These are phyloP conservation scores for Alethe castanea DNA, from an alignment of 2,113 vertebrate species.

Conservation along the genomic window DNA sequence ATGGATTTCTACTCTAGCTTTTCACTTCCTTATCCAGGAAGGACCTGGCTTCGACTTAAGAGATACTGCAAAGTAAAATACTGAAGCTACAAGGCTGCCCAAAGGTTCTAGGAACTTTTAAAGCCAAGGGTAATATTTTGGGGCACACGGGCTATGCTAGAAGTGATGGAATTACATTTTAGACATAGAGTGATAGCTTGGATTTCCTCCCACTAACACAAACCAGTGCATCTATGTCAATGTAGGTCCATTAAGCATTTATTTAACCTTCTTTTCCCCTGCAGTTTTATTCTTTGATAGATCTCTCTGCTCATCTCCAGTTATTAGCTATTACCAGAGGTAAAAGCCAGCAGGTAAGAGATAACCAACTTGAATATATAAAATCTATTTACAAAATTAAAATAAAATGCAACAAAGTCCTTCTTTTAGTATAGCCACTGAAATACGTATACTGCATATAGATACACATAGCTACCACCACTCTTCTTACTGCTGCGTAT, in stretches of 20 bases:
- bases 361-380: not conserved
- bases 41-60: not conserved
- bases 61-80: not conserved
- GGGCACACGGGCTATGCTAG: rapidly evolving
- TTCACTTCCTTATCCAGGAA: not conserved
- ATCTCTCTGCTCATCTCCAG: not conserved
- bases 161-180: not conserved
- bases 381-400: not conserved
- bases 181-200: not conserved
- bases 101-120: not conserved
- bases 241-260: not conserved
- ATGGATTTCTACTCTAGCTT: not conserved
- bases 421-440: not conserved
- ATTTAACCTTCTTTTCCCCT: not conserved
- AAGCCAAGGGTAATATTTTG: not conserved
- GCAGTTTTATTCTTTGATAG: not conserved
- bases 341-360: not conserved
- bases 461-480: not conserved
- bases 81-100: not conserved
- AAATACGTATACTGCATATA: not conserved
- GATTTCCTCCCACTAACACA: not conserved
- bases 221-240: not conserved
- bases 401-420: not conserved
- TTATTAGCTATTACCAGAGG: not conserved
- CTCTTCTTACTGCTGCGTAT: not conserved